phyloP scores from a whole-genome alignment of 1,140 invertebrate species.

The Zaprionus tsacasi region DNA sequence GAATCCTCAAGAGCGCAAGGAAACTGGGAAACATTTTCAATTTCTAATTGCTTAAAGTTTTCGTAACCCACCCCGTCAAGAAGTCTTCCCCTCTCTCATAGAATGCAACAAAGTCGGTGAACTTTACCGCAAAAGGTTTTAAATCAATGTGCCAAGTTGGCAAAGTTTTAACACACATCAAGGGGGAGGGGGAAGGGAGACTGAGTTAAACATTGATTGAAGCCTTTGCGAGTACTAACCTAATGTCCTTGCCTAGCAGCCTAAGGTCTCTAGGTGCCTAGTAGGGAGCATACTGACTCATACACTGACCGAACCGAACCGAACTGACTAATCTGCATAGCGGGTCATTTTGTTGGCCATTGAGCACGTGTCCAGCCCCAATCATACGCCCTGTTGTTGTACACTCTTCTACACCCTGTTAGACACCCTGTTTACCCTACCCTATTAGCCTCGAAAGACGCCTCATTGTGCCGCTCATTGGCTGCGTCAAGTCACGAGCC shows the following conservation, averaged over 20 bases:
- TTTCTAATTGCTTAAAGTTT: conserved; percentile 2
- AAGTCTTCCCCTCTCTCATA: too few relatives aligned
- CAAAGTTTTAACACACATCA: background rate
- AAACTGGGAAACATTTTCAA: background rate
- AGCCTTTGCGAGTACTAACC: background rate
- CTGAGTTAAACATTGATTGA: too few relatives aligned
- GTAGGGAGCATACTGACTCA: background rate
- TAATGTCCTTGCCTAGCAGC: background rate
- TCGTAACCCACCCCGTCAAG: background rate
- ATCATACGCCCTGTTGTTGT: background rate
- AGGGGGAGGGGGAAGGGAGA: too few relatives aligned
- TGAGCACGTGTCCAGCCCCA: conserved; percentile 38
- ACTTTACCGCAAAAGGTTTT: background rate
- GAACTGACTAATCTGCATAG: conserved; percentile 23
- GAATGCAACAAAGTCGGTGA: background rate
- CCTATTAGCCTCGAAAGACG: background rate
- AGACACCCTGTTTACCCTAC: too few relatives aligned
- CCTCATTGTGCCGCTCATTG: conserved; percentile 16
- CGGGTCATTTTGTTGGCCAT: conserved; percentile 4
- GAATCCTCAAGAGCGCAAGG: background rate
- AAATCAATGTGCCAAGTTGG: background rate
- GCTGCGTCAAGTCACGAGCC: conserved; percentile 32
- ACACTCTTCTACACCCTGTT: background rate
- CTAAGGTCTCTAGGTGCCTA: background rate
- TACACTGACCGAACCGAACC: background rate